Conservation (phyloP, 2,888 invertebrate species). For the Callinectes sapidus region DNA sequence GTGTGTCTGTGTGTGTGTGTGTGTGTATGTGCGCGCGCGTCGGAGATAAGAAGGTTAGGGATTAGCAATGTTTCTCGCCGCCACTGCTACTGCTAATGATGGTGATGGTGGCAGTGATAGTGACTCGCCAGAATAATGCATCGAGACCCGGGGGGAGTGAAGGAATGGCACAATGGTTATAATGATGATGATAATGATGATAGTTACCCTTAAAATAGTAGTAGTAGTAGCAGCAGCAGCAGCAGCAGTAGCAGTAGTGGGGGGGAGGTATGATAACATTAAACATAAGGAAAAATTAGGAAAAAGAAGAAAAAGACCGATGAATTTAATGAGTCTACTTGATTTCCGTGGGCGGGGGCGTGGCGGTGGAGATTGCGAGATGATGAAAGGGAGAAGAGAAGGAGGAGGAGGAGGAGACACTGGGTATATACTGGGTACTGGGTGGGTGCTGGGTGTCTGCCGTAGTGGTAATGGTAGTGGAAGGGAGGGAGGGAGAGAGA, state of each 20-base stretch:
- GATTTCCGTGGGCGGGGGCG: background rate
- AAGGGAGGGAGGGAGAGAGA: background rate
- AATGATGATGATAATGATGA: background rate
- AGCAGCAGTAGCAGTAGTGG: background rate
- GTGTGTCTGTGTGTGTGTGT: background rate
- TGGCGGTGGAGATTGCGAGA: background rate
- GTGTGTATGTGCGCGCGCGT: background rate
- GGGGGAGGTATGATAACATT: background rate
- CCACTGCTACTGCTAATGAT: slow-evolving; percentile 13
- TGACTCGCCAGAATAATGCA: background rate
- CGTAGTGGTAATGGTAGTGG: background rate
- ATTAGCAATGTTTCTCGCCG: slow-evolving; percentile 8
- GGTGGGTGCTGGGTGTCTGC: too few species aligned
- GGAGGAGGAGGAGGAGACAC: background rate
- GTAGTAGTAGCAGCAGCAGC: background rate
- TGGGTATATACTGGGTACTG: background rate
- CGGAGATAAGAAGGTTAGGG: background rate
- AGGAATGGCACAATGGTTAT: background rate
- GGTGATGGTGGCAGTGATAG: slow-evolving; percentile 8
- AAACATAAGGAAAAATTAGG: background rate
- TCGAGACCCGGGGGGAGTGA: background rate
- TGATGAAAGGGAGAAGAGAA: background rate
- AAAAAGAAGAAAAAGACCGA: background rate
- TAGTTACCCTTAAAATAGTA: background rate
- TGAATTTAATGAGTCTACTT: background rate